phyloP scores from a whole-genome alignment of 2,888 invertebrate species.

The Lobophora halterata region DNA sequence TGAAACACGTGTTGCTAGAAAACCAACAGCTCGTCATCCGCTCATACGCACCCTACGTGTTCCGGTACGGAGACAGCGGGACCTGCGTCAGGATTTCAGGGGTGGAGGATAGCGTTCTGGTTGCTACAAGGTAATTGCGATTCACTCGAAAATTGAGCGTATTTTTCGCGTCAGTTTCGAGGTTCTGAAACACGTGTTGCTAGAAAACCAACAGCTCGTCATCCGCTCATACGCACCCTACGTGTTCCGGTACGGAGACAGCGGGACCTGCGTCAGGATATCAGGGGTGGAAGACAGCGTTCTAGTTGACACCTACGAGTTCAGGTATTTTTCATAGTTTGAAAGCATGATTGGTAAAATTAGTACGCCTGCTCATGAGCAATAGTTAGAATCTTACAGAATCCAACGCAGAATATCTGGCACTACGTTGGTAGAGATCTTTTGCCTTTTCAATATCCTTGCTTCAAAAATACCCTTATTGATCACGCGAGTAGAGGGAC shows the following conservation, averaged over 20 bases:
- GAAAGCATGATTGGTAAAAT: too few relatives aligned
- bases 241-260: constrained; percentile 42
- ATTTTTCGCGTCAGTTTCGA: constrained; percentile 54
- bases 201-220: constrained; percentile 40
- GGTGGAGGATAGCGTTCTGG: constrained; percentile 46
- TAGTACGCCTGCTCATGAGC: too few relatives aligned
- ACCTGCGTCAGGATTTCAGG: constrained; percentile 51
- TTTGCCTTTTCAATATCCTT: too few relatives aligned
- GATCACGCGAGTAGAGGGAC: too few relatives aligned
- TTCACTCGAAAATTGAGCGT: constrained; percentile 32
- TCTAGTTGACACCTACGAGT: constrained; percentile 36
- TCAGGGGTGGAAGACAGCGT: constrained; percentile 49
- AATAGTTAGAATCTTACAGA: too few relatives aligned
- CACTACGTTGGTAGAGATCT: too few relatives aligned
- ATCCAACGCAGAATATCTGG: too few relatives aligned
- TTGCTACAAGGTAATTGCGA: constrained; percentile 43
- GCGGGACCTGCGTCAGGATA: constrained; percentile 46
- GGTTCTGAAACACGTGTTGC: constrained; percentile 40
- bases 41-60: constrained; percentile 40
- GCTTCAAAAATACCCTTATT: too few relatives aligned
- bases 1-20: constrained; percentile 46
- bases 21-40: constrained; percentile 37
- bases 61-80: constrained; percentile 41
- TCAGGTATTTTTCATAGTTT: too few relatives aligned
- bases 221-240: constrained; percentile 42